Evolutionary conservation across 2,797 vertebrate genomes (phyloP), one percentile per base, ranked within the genome.

Genomic region (Esox masquinongy): DNA sequence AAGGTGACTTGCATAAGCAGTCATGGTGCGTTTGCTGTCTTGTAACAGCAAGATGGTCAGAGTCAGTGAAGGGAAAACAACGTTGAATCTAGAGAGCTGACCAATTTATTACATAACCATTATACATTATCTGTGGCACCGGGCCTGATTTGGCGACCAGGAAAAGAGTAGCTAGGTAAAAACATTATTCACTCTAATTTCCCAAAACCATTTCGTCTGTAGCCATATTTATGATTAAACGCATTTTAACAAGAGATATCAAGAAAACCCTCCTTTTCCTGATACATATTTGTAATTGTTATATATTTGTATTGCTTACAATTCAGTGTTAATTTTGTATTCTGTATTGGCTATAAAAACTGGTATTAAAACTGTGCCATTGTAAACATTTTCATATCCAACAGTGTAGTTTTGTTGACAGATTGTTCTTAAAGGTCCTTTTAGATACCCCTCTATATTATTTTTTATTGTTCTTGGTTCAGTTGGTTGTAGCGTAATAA

Each of bases 51-150:
- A 24, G 22, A 26, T 61, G 56, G 22, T 61, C 6, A 61, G 22
- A 24, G 15, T 24, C 22, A 61, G 56, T 22, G 4, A 61, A 11
- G 19, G 24, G 3, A 5, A 47, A 47, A 47, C 1, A 47, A 39
- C 36, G 36, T 39, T 39, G 36, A 39, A 39, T 66, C 14, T 17
- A 70, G 15, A 56, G 29, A 22, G 8, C 7, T 2, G 70, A 51
- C 70, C 70, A 26, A 22, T 72, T 72, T 56, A 72, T 72, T 59
- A 56, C 29, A 53, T 72, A 72, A 72, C 49, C 26, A 7, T 31
- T 14, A 16, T 67, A 56, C 14, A 51, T 29, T 72, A 17, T 56
- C 17, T 14, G 31, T 34, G 26, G 31, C 9, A 31, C 26, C 24
- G 14, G 24, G 24, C 24, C 47, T 51, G 7, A 47, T 51, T 26